These are phyloP conservation scores for Macrosteles quadrilineatus DNA, from an alignment of 1,140 invertebrate species.

Conservation along the genomic window DNA sequence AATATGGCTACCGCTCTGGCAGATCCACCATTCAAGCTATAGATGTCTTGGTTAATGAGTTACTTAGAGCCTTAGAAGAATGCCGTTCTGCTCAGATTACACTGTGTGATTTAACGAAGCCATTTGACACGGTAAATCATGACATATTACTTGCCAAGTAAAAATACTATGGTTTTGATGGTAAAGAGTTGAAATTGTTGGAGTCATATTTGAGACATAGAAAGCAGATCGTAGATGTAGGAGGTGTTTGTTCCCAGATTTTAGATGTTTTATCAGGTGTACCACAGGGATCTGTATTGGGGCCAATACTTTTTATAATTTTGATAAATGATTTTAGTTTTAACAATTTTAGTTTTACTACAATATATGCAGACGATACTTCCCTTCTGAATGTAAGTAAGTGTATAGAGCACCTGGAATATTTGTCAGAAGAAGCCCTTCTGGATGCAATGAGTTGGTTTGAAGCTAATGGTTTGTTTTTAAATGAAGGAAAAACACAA, in stretches of 20 bases:
- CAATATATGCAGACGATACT: background rate
- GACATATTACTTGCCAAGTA: no score
- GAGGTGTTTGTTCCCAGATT: background rate
- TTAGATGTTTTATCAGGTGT: background rate
- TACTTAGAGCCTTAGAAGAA: background rate
- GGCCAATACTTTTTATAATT: background rate
- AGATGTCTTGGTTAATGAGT: background rate
- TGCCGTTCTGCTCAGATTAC: no score
- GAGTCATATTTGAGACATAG: no score
- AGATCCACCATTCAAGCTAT: constrained; percentile 7
- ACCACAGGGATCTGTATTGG: constrained; percentile 3
- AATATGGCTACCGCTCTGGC: background rate
- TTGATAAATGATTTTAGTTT: constrained; percentile 11
- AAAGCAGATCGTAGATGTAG: background rate
- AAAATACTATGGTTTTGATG: no score
- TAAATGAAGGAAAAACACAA: background rate
- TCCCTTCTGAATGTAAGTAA: background rate
- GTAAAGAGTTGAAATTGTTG: no score
- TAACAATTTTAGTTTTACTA: background rate
- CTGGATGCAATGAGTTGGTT: background rate
- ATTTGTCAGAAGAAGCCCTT: background rate
- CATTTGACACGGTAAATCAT: no score
- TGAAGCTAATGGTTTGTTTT: background rate
- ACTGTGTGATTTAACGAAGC: no score
- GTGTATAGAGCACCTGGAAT: background rate